phyloP scores from a whole-genome alignment of 2,113 vertebrate species.

The Leptocoma aspasia region DNA sequence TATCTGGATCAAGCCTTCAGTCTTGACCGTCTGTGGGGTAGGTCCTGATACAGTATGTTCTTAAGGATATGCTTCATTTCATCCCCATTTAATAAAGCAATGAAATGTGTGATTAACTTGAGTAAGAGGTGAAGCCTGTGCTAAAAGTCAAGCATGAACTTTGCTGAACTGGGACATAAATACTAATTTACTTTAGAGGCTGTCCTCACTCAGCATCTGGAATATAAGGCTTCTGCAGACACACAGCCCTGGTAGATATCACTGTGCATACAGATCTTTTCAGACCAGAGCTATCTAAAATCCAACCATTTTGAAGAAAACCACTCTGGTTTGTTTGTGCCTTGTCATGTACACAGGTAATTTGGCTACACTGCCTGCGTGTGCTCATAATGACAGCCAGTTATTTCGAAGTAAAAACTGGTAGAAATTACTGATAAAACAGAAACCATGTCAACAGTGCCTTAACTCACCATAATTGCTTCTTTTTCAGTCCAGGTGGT shows the following conservation, averaged over 20 bases:
- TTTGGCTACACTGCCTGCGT: not conserved
- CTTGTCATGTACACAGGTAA: not conserved
- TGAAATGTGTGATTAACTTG: not conserved
- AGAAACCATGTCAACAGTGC: not conserved
- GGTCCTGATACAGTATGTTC: not conserved
- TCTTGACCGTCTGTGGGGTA: not conserved
- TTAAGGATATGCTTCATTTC: not conserved
- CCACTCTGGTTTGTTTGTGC: not conserved
- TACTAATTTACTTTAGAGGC: not conserved
- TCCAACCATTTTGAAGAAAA: not conserved
- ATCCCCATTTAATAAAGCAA: not conserved
- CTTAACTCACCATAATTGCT: not conserved
- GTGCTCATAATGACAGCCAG: not conserved
- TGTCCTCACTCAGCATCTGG: not conserved
- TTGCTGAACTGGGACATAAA: not conserved
- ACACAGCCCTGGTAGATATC: not conserved
- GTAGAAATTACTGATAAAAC: not conserved
- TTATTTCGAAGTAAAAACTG: not conserved
- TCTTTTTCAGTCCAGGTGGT: conserved; percentile 59
- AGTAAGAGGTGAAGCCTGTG: not conserved
- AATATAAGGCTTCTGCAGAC: not conserved
- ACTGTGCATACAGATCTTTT: not conserved
- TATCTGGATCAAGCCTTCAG: not conserved
- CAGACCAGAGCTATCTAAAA: not conserved
- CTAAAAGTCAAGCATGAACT: not conserved